These are phyloP conservation scores for Pteruthius melanotis DNA, from an alignment of 2,113 vertebrate genomes.

Conservation along the genomic window DNA sequence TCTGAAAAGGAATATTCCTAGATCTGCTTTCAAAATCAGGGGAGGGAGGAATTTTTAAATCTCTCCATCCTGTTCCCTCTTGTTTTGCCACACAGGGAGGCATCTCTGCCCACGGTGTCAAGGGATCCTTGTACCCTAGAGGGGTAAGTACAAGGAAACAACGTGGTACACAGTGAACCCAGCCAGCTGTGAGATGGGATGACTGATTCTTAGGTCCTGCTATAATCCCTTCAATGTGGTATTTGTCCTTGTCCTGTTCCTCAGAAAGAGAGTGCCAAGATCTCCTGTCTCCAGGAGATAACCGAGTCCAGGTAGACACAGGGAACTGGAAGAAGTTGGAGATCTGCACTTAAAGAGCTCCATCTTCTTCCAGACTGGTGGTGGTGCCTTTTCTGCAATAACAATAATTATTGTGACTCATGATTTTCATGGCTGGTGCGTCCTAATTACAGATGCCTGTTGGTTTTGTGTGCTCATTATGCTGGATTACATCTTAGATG, in stretches of 20 bases:
- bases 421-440: not conserved
- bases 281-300: not conserved
- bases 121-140: not conserved
- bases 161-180: not conserved
- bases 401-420: not conserved
- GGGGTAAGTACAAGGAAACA: not conserved
- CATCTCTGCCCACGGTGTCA: fast-evolving
- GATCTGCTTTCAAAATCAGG: not conserved
- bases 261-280: not conserved
- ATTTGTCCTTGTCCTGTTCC: not conserved
- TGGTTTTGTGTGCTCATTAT: not conserved
- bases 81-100: not conserved
- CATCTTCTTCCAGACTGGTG: not conserved
- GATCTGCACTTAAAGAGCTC: not conserved
- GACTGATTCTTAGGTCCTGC: not conserved
- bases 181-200: not conserved
- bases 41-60: not conserved
- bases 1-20: not conserved
- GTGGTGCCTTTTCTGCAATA: not conserved
- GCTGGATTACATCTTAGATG: not conserved
- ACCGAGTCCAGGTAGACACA: not conserved
- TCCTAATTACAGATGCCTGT: not conserved
- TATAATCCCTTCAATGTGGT: not conserved
- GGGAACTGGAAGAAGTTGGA: not conserved
- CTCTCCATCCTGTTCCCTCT: not conserved